Conservation (phyloP, 2,113 vertebrate genomes). For the Mirza zaza region DNA sequence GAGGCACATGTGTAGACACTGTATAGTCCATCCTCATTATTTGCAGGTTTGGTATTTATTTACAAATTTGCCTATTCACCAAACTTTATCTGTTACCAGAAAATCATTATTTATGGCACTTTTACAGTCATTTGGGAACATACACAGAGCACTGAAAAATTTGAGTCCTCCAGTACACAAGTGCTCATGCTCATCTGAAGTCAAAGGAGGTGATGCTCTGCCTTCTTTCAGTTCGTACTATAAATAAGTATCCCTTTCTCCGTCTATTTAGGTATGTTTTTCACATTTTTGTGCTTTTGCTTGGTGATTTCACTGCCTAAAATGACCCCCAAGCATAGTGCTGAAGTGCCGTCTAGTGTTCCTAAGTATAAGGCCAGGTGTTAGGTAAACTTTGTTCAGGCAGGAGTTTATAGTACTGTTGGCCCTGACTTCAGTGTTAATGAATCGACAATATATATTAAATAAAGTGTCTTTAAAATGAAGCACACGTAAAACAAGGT, state of each 20-base stretch:
- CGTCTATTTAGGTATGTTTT: neutral
- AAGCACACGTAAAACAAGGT: neutral
- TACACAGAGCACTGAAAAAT: neutral
- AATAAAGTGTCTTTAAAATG: neutral
- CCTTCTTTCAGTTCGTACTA: neutral
- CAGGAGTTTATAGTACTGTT: neutral
- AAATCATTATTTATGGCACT: neutral
- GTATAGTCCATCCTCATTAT: neutral
- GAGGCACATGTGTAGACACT: constrained; percentile 26
- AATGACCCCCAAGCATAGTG: neutral
- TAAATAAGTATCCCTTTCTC: neutral
- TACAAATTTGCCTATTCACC: constrained; percentile 40
- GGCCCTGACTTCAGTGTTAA: neutral
- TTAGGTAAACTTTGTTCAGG: neutral
- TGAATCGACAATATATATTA: neutral
- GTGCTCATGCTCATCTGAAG: neutral
- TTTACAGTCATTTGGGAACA: neutral
- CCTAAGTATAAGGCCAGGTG: neutral
- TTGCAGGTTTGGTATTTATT: neutral
- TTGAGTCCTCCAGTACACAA: neutral
- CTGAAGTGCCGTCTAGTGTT: neutral
- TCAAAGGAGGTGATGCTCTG: neutral
- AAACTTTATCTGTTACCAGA: neutral
- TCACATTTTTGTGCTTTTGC: neutral
- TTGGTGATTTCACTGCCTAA: neutral